Evolutionary conservation across 2,888 invertebrate species (phyloP).

Genomic region (Meganola albula): DNA sequence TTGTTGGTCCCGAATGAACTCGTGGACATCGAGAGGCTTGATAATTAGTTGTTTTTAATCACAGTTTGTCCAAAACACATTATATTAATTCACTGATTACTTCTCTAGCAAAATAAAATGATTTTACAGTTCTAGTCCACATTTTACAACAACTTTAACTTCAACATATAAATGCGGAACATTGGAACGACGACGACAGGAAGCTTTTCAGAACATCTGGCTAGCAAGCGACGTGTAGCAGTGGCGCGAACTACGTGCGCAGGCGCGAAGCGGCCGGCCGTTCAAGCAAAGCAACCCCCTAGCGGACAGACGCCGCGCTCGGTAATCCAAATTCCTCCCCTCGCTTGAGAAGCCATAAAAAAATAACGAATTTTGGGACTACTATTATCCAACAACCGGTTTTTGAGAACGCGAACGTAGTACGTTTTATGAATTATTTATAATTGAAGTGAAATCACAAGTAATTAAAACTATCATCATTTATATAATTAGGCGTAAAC

Average conservation of each 20-base stretch:
- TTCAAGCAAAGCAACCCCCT: conserved; percentile 68
- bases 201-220: conserved; percentile 78
- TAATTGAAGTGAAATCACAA: no score
- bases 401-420: conserved; percentile 46
- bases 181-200: conserved; percentile 64
- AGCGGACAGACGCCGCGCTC: conserved; percentile 54
- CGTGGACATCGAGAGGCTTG: conserved; percentile 76
- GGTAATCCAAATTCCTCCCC: conserved; percentile 63
- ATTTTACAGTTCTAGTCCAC: conserved; percentile 60
- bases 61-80: conserved; percentile 62
- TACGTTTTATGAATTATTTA: no score
- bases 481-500: no score
- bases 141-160: conserved; percentile 62
- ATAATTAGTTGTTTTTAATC: conserved; percentile 58
- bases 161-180: conserved; percentile 60
- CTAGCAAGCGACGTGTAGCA: conserved; percentile 74
- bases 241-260: conserved; percentile 78
- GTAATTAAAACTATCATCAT: no score
- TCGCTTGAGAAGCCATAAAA: conserved; percentile 69
- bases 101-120: conserved; percentile 59
- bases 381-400: conserved; percentile 67
- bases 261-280: conserved; percentile 70
- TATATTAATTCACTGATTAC: conserved; percentile 57
- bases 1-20: conserved; percentile 77
- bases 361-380: conserved; percentile 74